Conservation (phyloP, 2,888 invertebrate genomes). For the Melolontha melolontha region DNA sequence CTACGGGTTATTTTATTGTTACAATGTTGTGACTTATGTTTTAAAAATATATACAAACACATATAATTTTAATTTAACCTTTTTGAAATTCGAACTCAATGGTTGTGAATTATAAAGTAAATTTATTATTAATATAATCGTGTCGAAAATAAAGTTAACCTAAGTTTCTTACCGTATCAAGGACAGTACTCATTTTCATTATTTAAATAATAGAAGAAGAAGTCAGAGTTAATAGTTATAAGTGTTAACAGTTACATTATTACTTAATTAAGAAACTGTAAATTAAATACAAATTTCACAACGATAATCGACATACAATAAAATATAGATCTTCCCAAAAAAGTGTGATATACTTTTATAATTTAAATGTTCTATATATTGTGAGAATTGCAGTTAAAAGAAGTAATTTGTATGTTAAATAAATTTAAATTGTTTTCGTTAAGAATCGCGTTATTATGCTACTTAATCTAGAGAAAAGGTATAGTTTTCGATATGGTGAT, state of each 20-base stretch:
- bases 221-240: constrained; percentile 20
- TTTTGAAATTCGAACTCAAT: constrained; percentile 38
- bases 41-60: constrained; percentile 38
- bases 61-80: constrained; percentile 45
- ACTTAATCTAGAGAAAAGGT: constrained; percentile 25
- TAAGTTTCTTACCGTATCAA: constrained; percentile 30
- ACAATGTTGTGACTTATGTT: constrained; percentile 54
- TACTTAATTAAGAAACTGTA: constrained; percentile 3
- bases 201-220: constrained; percentile 22
- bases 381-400: constrained; percentile 11
- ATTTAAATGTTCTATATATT: constrained; percentile 40
- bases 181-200: constrained; percentile 7
- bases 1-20: constrained; percentile 54
- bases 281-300: constrained; percentile 29
- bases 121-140: constrained; percentile 25
- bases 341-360: constrained; percentile 43
- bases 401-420: constrained; percentile 23
- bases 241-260: constrained; percentile 19
- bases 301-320: constrained; percentile 27
- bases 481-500: constrained; percentile 30
- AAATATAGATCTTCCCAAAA: constrained; percentile 41
- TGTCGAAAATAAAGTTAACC: constrained; percentile 37
- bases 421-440: constrained; percentile 17
- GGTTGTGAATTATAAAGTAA: constrained; percentile 39
- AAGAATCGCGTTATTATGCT: constrained; percentile 4